A percentile compares a stretch with the other conserved stretches of the same genome.
Evolutionary conservation across 2,797 vertebrate genomes (phyloP).

Genomic region (Manis javanica): DNA sequence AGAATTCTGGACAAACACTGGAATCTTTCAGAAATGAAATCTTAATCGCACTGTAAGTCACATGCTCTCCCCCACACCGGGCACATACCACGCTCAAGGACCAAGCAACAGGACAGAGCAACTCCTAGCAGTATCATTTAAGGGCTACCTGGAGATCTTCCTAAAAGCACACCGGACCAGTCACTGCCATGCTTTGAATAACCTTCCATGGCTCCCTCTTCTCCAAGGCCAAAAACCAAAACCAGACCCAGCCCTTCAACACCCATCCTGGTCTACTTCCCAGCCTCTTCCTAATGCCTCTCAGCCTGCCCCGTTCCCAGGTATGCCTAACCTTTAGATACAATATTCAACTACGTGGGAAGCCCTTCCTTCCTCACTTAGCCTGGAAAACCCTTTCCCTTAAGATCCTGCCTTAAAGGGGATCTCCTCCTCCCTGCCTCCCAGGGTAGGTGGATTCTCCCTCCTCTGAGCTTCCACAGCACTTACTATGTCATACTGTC

Average conservation of each 20-base stretch:
- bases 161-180: not conserved
- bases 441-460: not conserved
- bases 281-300: not conserved
- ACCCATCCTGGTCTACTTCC: not conserved
- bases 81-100: not conserved
- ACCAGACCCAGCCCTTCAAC: not conserved
- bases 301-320: not conserved
- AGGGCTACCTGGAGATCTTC: not conserved
- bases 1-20: conserved; percentile 7
- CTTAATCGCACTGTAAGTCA: not conserved
- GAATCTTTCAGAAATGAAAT: not conserved
- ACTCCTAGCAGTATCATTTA: not conserved
- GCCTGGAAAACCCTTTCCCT: not conserved
- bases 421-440: not conserved
- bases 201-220: not conserved
- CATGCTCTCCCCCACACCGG: not conserved
- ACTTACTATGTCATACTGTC: not conserved
- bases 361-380: not conserved
- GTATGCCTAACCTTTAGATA: not conserved
- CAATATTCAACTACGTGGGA: not conserved
- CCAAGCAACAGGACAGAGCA: not conserved
- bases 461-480: not conserved
- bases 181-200: not conserved
- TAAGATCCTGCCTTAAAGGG: not conserved
- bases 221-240: not conserved